Evolutionary conservation across 2,888 invertebrate species (phyloP), one percentile per base, ranked within the genome.

Genomic region (Ernsta delagoae): DNA sequence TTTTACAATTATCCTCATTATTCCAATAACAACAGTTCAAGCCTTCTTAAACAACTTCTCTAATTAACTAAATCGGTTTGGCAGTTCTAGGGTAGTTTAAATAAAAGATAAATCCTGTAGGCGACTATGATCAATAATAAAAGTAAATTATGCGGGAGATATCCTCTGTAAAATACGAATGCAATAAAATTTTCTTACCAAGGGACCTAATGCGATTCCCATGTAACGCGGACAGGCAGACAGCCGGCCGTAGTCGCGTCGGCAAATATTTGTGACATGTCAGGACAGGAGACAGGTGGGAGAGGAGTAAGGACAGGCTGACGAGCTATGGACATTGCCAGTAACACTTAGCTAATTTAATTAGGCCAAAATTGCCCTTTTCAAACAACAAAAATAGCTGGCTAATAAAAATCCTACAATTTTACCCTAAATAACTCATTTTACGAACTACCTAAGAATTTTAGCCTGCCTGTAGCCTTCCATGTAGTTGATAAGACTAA

Each of bases 151-250:
- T 45, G 12, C 73, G 71, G 73, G 73, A 76, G 74, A 78, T 76
- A 63, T 50, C 50, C 9, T 12, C 16, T 39, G 50, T 53, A 53
- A 63, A 39, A 63, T 63, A 53, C 50, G 53, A 63, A 63, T 53
- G 53, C 39, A 53, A 53, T 63, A 63, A 53, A 62, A 63, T 53
- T 39, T 6, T 12, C 24, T 11, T 41, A 75, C 77, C 8, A 41
- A 50, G 31, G 45, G 77, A 73, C 77, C 71, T 88, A 90, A 90
- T 89, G 89, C 85, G 80, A 87, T 87, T 87, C 78, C 81, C 87
- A 78, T 89, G 89, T 89, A 80, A 74, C 78, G 16, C 16, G 16
- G 16, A 16, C 31, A 31, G 31, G 77, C 70, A 65, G 57, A 50
- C 68, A 50, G 48, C 50, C n/a, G 54, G 53, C 45, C 48, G 48